Conservation (phyloP, 2,113 vertebrate species). For the Salvelinus alpinus region DNA sequence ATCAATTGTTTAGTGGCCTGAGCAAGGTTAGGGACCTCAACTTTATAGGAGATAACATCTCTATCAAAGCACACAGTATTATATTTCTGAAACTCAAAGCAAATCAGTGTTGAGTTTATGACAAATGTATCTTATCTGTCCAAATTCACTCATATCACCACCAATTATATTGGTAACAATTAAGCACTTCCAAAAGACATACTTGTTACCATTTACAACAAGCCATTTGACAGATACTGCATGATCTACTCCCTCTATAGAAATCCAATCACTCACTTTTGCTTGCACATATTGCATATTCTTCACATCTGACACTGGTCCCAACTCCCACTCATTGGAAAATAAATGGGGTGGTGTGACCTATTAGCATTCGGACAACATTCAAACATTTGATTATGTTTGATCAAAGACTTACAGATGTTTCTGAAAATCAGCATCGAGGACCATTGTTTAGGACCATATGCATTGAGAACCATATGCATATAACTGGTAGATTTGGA, state of each 20-base stretch:
- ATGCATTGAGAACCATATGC: no score
- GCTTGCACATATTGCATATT: conserved; percentile 6
- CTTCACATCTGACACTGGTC: conserved; percentile 19
- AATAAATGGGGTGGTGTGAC: background rate
- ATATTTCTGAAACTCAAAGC: conserved; percentile 21
- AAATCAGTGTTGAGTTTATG: conserved; percentile 18
- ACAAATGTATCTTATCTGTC: conserved; percentile 16
- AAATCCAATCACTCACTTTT: conserved; percentile 15
- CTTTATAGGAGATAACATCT: background rate
- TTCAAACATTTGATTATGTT: conserved; percentile 27
- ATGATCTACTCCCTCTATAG: background rate
- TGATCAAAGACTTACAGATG: conserved; percentile 7
- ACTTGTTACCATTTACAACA: conserved; percentile 18
- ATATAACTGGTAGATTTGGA: no score
- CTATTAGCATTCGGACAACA: conserved; percentile 11
- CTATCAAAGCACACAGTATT: background rate
- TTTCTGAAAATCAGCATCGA: conserved; percentile 3
- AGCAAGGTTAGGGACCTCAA: background rate
- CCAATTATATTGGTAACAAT: background rate
- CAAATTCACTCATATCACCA: conserved; percentile 17
- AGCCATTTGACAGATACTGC: conserved; percentile 18
- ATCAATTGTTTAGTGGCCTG: background rate
- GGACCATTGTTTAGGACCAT: conserved; percentile 8
- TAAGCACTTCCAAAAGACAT: conserved; percentile 3
- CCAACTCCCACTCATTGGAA: background rate